Percentiles rank a stretch among this genome's conserved stretches.
These are phyloP conservation scores for Indicator maculatus DNA, from an alignment of 2,113 vertebrate genomes.

Conservation along the genomic window DNA sequence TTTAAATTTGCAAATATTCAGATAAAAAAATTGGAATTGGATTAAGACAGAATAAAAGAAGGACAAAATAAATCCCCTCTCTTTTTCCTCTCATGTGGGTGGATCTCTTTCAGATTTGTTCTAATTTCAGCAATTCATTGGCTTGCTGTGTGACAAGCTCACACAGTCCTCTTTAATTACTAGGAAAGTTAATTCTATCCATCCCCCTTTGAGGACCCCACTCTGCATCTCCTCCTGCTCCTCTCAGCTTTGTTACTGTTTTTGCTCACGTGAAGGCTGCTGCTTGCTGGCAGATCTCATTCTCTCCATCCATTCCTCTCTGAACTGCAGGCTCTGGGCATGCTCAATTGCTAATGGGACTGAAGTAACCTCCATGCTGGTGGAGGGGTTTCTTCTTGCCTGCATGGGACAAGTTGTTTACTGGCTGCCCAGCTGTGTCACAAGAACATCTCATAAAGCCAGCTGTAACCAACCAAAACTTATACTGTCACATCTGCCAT, in stretches of 20 bases:
- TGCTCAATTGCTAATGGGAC: rapidly evolving
- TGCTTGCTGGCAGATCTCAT: neutral
- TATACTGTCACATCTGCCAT: neutral
- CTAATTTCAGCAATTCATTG: neutral
- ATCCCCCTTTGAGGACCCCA: neutral
- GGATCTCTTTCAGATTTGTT: neutral
- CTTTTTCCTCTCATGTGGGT: neutral
- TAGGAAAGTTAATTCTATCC: neutral
- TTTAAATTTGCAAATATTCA: neutral
- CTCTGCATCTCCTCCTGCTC: neutral
- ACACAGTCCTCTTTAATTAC: neutral
- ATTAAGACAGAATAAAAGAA: neutral
- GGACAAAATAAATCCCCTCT: neutral
- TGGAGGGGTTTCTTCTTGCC: neutral
- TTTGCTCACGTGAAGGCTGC: neutral
- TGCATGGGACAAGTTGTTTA: too few relatives aligned
- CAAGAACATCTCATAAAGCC: rapidly evolving
- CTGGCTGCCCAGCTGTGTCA: rapidly evolving
- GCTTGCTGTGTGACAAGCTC: neutral
- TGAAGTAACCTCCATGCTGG: rapidly evolving
- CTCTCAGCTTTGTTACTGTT: neutral
- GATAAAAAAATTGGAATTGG: neutral
- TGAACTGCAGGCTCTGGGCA: neutral
- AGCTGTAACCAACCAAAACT: neutral
- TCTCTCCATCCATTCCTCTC: neutral